A percentile compares a stretch with the other conserved stretches of the same genome.
Evolutionary conservation across 2,113 vertebrate genomes (phyloP).

Genomic region (Elephas maximus): DNA sequence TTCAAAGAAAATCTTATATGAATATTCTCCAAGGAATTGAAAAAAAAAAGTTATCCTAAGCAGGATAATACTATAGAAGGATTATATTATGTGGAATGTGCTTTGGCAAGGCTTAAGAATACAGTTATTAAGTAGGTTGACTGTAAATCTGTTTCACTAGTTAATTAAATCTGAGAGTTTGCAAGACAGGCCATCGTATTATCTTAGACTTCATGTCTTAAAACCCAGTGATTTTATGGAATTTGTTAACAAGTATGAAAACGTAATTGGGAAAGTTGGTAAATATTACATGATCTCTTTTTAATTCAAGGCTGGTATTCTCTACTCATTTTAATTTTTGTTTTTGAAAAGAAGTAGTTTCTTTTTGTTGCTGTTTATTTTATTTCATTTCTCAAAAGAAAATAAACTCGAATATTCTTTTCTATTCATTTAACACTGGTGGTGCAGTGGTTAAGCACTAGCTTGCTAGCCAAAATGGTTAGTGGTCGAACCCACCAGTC

Average conservation of each 20-base stretch:
- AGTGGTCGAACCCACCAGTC: neutral
- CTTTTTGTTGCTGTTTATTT: neutral
- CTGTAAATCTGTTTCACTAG: constrained; percentile 33
- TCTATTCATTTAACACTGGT: neutral
- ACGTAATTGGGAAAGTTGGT: neutral
- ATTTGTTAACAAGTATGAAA: constrained; percentile 48
- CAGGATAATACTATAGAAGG: neutral
- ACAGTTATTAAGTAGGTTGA: neutral
- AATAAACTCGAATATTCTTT: neutral
- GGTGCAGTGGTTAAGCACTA: neutral
- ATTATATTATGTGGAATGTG: neutral
- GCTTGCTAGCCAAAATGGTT: neutral
- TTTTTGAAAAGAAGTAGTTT: neutral
- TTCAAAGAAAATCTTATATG: constrained; percentile 8
- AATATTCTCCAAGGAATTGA: neutral
- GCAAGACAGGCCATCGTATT: neutral
- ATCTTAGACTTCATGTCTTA: constrained; percentile 52
- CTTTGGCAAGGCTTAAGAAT: constrained; percentile 45
- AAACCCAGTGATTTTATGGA: neutral
- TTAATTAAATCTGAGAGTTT: constrained; percentile 58
- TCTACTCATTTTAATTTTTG: neutral
- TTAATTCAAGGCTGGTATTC: neutral
- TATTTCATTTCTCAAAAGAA: neutral
- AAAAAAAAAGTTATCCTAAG: neutral
- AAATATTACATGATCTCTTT: neutral